Base-by-base conservation (phyloP, 2,888 invertebrate genomes). In the Ophioninae sp. region DNA sequence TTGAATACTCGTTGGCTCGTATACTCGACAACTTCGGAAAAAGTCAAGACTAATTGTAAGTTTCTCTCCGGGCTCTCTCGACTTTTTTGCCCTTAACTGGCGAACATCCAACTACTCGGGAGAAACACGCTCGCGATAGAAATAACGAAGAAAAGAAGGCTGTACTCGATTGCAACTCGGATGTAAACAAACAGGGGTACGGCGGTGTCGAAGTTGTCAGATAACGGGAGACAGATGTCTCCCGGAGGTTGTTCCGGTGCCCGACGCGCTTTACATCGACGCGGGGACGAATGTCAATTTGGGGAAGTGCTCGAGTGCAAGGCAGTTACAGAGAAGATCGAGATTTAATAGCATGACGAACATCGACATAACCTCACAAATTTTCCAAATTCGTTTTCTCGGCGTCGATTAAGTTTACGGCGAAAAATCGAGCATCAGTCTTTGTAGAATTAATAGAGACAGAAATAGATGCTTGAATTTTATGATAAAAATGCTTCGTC, bases 1-100 rank as follows among this genome's bases (percentile, higher is more conserved):
- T 9, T 51, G 73, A 85, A 74, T 77, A 80, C n/a, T 51, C 13
- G 41, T 85, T 82, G 69, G 69, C 79, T 71, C 74, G 74, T 63
- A 67, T 63, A 41, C 17, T n/a, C 23, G 56, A 17, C 22, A 64
- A 39, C 65, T 65, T 58, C 22, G 44, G 61, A 61, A 73, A 77
- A 81, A 71, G 41, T 30, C 65, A 44, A 30, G 44, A 41, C 20
- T 64, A 51, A 51, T 51, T 17, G 51, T n/a, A 13, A 44, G n/a
- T 59, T 67, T 58, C 41, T 39, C n/a, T 13, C 44, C 69, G 20
- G 44, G 30, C 63, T n/a, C 63, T n/a, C n/a, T 58, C 30, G n/a
- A 41, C 44, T 44, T 64, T 71, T 44, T 64, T 64, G n/a, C 61
- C 51, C 30, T 44, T 17, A 20, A 20, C 20, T 82, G 65, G 74